Conservation (phyloP, 2,797 vertebrate genomes). For the Esox lucius region DNA sequence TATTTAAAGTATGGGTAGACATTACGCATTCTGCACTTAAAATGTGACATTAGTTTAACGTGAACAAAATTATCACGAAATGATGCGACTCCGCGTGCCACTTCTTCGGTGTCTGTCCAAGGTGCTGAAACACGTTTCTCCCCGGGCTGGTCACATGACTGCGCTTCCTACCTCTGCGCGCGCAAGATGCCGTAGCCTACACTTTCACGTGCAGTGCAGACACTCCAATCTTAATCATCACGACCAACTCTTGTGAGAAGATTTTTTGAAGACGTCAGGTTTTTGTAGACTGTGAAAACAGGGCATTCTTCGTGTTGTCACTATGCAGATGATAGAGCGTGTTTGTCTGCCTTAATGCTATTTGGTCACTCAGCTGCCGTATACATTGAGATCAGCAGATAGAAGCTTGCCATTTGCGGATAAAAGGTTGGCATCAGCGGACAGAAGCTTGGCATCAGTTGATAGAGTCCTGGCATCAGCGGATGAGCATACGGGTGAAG, state of each 20-base stretch:
- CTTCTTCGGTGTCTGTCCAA: constrained; percentile 57
- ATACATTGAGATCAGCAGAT: too few relatives aligned
- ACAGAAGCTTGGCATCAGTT: not conserved
- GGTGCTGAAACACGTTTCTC: constrained; percentile 65
- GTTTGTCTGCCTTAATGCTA: too few relatives aligned
- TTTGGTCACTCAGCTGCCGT: too few relatives aligned
- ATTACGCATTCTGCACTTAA: too few relatives aligned
- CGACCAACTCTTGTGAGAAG: constrained; percentile 44
- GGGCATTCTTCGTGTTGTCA: constrained; percentile 29
- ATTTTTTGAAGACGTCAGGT: constrained; percentile 8
- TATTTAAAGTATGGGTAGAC: too few relatives aligned
- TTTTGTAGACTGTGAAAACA: constrained; percentile 41
- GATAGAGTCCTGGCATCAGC: constrained; percentile 32
- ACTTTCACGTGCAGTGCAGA: constrained; percentile 52
- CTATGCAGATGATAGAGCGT: constrained; percentile 8
- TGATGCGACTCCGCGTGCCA: not conserved
- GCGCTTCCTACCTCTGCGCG: constrained; percentile 48
- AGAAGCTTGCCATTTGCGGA: too few relatives aligned
- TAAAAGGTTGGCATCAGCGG: too few relatives aligned
- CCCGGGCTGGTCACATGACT: constrained; percentile 72
- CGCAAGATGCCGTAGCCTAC: constrained; percentile 14
- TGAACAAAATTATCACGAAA: not conserved
- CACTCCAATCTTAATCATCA: constrained; percentile 52
- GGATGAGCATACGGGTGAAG: constrained; percentile 45
- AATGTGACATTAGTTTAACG: not conserved